Conservation (phyloP, 2,113 vertebrate genomes). For the Sorex araneus region DNA sequence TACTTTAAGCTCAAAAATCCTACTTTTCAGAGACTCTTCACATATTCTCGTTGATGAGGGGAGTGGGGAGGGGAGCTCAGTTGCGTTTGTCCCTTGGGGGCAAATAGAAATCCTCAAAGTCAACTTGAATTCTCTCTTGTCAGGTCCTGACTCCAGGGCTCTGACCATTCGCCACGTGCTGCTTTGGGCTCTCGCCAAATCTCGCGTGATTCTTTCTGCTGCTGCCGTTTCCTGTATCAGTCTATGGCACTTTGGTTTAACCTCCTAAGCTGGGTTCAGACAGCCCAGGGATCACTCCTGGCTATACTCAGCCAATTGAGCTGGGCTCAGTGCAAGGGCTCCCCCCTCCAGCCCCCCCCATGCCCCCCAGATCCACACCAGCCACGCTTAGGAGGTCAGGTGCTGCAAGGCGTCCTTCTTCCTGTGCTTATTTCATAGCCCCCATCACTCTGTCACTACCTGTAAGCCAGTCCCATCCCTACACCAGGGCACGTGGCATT, state of each 20-base stretch:
- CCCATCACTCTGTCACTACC: neutral
- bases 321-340: too few species aligned
- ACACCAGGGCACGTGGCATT: neutral
- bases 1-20: neutral
- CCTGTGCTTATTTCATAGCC: too few species aligned
- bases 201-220: neutral
- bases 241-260: neutral
- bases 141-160: neutral
- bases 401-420: too few species aligned
- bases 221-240: too few species aligned
- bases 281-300: too few species aligned
- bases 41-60: neutral
- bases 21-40: neutral
- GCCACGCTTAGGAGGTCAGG: too few species aligned
- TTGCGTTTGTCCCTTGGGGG: neutral
- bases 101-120: conserved; percentile 11
- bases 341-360: too few species aligned
- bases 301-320: too few species aligned
- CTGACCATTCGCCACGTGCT: neutral
- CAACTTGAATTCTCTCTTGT: neutral
- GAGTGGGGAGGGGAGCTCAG: neutral
- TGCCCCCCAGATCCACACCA: too few species aligned
- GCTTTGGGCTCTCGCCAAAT: too few species aligned
- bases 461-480: too few species aligned
- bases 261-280: too few species aligned